phyloP scores from a whole-genome alignment of 2,797 vertebrate species.

The Atherinosoma microstoma region DNA sequence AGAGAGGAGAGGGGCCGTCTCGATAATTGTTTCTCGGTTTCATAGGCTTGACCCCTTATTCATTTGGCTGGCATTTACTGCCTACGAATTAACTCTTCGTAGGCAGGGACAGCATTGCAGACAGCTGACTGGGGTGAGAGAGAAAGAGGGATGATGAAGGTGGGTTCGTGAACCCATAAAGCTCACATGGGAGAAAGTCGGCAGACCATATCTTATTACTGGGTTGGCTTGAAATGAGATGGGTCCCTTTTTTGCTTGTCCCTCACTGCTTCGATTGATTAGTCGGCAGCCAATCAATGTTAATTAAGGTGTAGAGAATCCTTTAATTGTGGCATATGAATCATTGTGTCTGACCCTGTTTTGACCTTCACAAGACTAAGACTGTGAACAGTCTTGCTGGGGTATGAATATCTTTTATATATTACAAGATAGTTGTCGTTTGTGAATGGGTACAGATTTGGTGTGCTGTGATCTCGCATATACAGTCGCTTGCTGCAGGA shows the following conservation, averaged over 20 bases:
- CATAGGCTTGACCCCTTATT: slow-evolving; percentile 66
- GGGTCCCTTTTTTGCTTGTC: slow-evolving; percentile 67
- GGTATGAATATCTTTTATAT: slow-evolving; percentile 72
- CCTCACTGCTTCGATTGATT: slow-evolving; percentile 80
- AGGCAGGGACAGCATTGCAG: slow-evolving; percentile 11
- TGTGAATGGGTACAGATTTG: slow-evolving; percentile 52
- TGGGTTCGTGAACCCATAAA: slow-evolving; percentile 76
- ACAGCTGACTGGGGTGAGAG: slow-evolving; percentile 35
- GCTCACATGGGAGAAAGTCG: slow-evolving; percentile 55
- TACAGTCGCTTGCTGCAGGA: not conserved
- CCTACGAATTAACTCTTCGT: slow-evolving; percentile 67
- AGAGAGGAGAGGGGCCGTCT: slow-evolving; percentile 30
- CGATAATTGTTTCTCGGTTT: slow-evolving; percentile 71
- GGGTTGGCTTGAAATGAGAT: slow-evolving; percentile 68
- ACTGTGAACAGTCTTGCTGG: slow-evolving; percentile 51
- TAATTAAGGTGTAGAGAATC: slow-evolving; percentile 86
- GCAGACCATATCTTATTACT: slow-evolving; percentile 80
- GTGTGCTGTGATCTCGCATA: slow-evolving; percentile 17
- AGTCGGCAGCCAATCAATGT: slow-evolving; percentile 83
- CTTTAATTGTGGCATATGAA: slow-evolving; percentile 83
- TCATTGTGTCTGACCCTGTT: slow-evolving; percentile 78
- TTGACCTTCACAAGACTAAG: slow-evolving; percentile 76
- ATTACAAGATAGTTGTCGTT: slow-evolving; percentile 54
- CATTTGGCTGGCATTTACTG: slow-evolving; percentile 74
- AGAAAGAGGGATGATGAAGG: slow-evolving; percentile 33